Evolutionary conservation across 2,888 invertebrate genomes (phyloP).

Genomic region (Xylophagus ater): DNA sequence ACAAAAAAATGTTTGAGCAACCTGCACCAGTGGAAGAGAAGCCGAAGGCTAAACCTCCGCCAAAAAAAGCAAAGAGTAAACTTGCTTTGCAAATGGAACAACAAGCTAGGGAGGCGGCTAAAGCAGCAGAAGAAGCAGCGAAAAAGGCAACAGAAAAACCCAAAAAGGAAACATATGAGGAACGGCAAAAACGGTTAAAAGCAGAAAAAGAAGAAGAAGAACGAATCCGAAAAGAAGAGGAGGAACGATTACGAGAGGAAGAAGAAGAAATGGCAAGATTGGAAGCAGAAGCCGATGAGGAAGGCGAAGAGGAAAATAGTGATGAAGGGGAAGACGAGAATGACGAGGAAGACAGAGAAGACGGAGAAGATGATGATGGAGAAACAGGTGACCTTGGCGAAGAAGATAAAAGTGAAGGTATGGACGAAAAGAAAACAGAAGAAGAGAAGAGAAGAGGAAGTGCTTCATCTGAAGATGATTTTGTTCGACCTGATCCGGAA

Average conservation of each 20-base stretch:
- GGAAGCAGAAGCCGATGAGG: conserved; percentile 23
- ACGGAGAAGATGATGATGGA: conserved; percentile 22
- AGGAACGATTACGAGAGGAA: conserved; percentile 24
- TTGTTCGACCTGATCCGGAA: conserved; percentile 30
- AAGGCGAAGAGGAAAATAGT: conserved; percentile 23
- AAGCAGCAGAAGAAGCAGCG: conserved; percentile 31
- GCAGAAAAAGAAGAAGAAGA: conserved; percentile 27
- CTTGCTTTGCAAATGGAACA: conserved; percentile 36
- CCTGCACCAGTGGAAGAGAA: conserved; percentile 20
- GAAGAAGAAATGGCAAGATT: conserved; percentile 28
- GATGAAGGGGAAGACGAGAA: conserved; percentile 22
- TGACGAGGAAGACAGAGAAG: conserved; percentile 24
- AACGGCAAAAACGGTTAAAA: conserved; percentile 32
- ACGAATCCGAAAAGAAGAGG: conserved; percentile 18
- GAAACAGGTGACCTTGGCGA: conserved; percentile 18
- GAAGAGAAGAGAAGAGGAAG: conserved; percentile 30
- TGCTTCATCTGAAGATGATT: conserved; percentile 31
- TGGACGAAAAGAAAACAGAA: conserved; percentile 18
- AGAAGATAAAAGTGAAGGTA: conserved; percentile 5
- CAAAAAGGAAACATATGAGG: conserved; percentile 32
- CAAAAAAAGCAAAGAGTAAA: conserved; percentile 33
- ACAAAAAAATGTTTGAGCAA: conserved; percentile 37
- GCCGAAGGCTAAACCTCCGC: conserved; percentile 31
- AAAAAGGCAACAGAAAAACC: conserved; percentile 29
- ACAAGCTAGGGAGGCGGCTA: conserved; percentile 35